Percentiles rank a stretch among this genome's conserved stretches.
Evolutionary conservation across 1,140 invertebrate genomes (phyloP).

Genomic region (Drosophila teissieri): DNA sequence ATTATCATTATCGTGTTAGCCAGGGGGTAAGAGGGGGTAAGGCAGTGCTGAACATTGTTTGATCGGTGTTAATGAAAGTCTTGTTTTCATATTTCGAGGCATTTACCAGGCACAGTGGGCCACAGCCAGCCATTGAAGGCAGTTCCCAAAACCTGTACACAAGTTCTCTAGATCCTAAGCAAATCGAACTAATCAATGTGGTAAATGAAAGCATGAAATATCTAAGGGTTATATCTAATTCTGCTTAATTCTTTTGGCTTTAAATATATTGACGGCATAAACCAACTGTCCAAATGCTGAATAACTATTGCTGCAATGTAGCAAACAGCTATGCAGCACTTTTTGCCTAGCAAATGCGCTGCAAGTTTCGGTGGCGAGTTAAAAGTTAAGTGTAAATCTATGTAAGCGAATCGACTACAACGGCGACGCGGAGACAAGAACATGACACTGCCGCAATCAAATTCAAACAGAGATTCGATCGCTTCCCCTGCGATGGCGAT

Average conservation of each 20-base stretch:
- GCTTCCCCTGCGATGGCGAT: slow-evolving; percentile 8
- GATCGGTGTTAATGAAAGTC: slow-evolving; percentile 50
- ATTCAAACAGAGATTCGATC: slow-evolving; percentile 32
- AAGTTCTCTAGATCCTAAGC: too few relatives aligned
- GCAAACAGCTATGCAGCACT: neutral
- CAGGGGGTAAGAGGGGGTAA: slow-evolving; percentile 4
- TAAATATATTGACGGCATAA: too few relatives aligned
- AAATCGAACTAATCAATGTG: too few relatives aligned
- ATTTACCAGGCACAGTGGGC: neutral
- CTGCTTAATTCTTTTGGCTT: too few relatives aligned
- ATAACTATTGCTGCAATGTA: neutral
- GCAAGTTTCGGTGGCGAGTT: slow-evolving; percentile 5
- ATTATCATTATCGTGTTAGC: slow-evolving; percentile 40
- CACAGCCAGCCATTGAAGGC: too few relatives aligned
- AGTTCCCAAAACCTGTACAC: too few relatives aligned
- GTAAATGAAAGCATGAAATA: too few relatives aligned
- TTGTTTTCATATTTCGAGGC: slow-evolving; percentile 36
- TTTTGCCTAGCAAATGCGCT: neutral
- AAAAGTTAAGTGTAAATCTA: slow-evolving; percentile 64
- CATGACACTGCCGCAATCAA: slow-evolving; percentile 50
- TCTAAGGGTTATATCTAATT: too few relatives aligned
- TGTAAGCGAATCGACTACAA: slow-evolving; percentile 52
- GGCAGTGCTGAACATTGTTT: slow-evolving; percentile 31
- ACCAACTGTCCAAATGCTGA: too few relatives aligned
- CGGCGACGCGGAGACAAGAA: slow-evolving; percentile 19